A percentile compares a stretch with the other conserved stretches of the same genome.
Conservation (phyloP, 2,888 invertebrate genomes). For the Trichopoda pennipes region DNA sequence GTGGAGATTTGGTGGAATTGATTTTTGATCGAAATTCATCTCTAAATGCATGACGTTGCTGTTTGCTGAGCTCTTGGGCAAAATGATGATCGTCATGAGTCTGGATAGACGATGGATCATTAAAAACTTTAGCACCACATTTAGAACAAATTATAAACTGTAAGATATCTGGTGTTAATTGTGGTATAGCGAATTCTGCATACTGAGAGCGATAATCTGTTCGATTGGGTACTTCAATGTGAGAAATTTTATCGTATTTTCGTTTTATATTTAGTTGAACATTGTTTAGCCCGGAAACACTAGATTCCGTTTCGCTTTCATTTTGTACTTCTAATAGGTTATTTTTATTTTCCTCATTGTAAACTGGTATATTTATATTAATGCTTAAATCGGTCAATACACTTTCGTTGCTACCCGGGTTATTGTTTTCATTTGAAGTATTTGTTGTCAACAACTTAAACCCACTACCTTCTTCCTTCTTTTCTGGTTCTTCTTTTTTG, state of each 20-base stretch:
- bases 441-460: background rate
- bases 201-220: conserved; percentile 73
- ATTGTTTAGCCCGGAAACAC: background rate
- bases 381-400: conserved; percentile 25
- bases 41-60: conserved; percentile 81
- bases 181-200: conserved; percentile 75
- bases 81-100: conserved; percentile 89
- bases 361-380: conserved; percentile 25
- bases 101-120: conserved; percentile 82
- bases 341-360: conserved; percentile 4
- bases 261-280: conserved; percentile 16
- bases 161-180: conserved; percentile 71
- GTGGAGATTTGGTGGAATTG: conserved; percentile 68
- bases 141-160: conserved; percentile 82
- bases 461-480: too few relatives aligned
- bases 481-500: background rate
- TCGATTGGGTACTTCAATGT: background rate
- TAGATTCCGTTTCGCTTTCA: background rate
- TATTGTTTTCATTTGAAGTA: background rate
- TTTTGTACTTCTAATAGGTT: background rate
- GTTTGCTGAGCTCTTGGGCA: conserved; percentile 85
- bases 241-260: conserved; percentile 40
- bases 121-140: conserved; percentile 84
- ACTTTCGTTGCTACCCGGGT: background rate
- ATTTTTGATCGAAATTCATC: conserved; percentile 73